Base-by-base conservation (phyloP, 1,140 invertebrate genomes). In the Drosophila sulfurigaster region DNA sequence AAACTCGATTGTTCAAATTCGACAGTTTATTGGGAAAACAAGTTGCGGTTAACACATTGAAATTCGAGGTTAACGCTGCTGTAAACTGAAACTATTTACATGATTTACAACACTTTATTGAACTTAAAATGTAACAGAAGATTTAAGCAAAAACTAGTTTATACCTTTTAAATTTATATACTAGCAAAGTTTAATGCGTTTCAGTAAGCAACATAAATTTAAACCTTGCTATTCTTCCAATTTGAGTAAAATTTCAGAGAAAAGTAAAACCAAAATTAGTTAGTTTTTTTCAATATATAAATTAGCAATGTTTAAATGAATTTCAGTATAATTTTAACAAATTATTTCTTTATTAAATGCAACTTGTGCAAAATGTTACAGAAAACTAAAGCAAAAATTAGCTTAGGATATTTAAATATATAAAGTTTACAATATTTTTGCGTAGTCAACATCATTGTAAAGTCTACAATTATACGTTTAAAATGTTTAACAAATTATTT, bases 61-160 rank as follows among this genome's bases (percentile, higher is more conserved):
- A 54, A 54, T 54, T 54, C 51, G 35, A n/a, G 51, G 51, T 54
- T 54, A 13, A 15, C 51, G 51, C 51, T 35, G n/a, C 13, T 2
- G n/a, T 32, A 32, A 54, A 16, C 6, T 35, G 7, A 30, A 15
- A 32, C 13, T 15, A 15, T 54, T 54, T 8, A 32, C 30, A 54
- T 54, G 13, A 1, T 15, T 16, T 35, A 30, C 49, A 52, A 30
- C 25, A 52, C 25, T 52, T 38, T 38, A 38, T 38, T 38, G 10
- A n/a, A 3, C 38, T 3, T n/a, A 41, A 3, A 38, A 10, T 38
- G 35, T 38, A 38, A 38, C 7, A 38, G 2, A 38, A 8, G 35
- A 7, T 6, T 10, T 8, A 10, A 10, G 3, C 11, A 41, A n/a
- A 51, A 51, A 28, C 48, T 11, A 28, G 48, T 51, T 51, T 51